These are phyloP conservation scores for Apostichopus leukothele DNA, from an alignment of 53 echinoderm and acorn worm species.

Conservation along the genomic window DNA sequence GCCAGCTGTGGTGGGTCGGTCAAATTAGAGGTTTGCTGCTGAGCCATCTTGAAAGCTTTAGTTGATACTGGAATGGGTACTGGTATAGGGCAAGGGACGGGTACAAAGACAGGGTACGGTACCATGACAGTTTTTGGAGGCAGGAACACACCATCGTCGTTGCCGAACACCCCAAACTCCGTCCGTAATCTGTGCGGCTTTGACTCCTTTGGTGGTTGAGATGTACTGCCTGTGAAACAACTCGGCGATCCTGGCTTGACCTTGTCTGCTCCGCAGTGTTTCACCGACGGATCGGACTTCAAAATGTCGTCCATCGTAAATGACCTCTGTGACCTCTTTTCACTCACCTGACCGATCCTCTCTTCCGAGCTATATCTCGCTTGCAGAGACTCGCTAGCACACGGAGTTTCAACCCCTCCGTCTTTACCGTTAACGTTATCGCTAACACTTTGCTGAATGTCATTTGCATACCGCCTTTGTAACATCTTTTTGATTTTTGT, in stretches of 20 bases:
- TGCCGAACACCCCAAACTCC: background rate
- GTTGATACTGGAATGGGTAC: slow-evolving; percentile 85
- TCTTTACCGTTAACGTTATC: background rate
- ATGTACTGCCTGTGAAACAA: background rate
- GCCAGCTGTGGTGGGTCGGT: background rate
- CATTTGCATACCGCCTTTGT: slow-evolving; percentile 51
- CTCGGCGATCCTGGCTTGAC: background rate
- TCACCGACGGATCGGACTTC: background rate
- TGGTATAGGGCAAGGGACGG: slow-evolving; percentile 86
- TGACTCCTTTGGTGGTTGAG: background rate
- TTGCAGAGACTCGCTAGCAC: background rate
- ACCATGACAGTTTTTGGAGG: slow-evolving; percentile 92
- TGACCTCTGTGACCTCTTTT: background rate
- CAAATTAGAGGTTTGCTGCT: background rate
- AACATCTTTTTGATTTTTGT: slow-evolving; percentile 40
- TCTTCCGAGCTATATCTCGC: background rate
- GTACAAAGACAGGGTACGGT: slow-evolving; percentile 92
- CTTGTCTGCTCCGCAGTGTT: background rate
- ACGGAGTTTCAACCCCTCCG: background rate
- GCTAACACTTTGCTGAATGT: slow-evolving; percentile 5
- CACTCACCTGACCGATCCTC: background rate
- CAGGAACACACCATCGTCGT: slow-evolving; percentile 43
- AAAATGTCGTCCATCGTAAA: slow-evolving; percentile 18
- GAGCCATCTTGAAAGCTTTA: slow-evolving; percentile 65
- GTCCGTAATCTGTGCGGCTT: background rate